phyloP scores from a whole-genome alignment of 2,797 vertebrate genomes.

The Myotis vivesi region DNA sequence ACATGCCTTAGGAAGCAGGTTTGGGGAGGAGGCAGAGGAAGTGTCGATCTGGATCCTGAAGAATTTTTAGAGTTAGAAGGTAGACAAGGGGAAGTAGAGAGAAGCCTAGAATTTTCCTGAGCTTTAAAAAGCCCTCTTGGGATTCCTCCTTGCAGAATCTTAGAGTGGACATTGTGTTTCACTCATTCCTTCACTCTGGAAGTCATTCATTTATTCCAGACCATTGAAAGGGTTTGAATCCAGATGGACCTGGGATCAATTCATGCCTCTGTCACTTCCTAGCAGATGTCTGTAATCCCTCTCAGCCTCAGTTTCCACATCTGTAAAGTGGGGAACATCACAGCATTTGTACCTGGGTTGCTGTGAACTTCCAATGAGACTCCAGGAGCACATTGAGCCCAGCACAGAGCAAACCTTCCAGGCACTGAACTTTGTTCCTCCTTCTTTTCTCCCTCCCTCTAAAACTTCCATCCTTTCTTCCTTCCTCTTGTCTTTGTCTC shows the following conservation, averaged over 20 bases:
- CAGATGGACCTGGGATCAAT: background rate
- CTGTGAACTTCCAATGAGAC: background rate
- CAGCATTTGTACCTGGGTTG: too few species aligned
- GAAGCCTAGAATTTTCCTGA: background rate
- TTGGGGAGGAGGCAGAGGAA: background rate
- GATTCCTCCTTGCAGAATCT: too few species aligned
- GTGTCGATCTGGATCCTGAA: background rate
- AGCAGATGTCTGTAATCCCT: background rate
- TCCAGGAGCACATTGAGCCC: rapidly evolving
- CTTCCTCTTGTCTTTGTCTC: background rate
- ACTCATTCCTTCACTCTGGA: background rate
- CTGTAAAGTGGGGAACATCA: background rate
- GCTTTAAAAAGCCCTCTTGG: background rate
- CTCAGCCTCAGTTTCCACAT: background rate
- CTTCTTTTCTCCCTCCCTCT: background rate
- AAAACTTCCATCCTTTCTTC: background rate
- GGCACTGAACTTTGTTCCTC: rapidly evolving
- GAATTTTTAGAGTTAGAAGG: background rate
- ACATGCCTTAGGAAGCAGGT: background rate
- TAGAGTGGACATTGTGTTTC: rapidly evolving
- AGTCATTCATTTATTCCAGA: background rate
- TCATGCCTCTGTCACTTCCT: background rate
- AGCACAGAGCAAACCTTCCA: rapidly evolving
- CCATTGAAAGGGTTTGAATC: background rate
- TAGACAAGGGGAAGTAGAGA: background rate